Conservation (phyloP, 2,113 vertebrate species). For the Boleophthalmus pectinirostris region DNA sequence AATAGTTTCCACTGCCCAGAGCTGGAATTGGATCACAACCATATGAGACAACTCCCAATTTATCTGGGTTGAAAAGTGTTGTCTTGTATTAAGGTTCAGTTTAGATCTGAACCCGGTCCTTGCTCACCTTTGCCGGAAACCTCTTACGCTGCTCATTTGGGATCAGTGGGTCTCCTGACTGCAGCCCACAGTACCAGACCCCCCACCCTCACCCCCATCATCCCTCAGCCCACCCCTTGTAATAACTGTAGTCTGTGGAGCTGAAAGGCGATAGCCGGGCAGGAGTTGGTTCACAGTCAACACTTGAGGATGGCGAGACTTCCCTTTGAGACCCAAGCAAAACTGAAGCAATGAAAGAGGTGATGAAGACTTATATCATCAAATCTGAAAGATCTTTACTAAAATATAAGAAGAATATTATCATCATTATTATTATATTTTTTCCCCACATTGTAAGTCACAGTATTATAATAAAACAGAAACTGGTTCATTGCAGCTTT, state of each 20-base stretch:
- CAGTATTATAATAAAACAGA: no score
- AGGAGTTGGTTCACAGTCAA: constrained; percentile 74
- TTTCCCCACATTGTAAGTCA: no score
- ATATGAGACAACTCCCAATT: no score
- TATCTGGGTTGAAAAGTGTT: no score
- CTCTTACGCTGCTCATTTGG: constrained; percentile 38
- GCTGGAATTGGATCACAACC: no score
- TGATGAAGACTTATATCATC: constrained; percentile 53
- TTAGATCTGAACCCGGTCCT: not conserved
- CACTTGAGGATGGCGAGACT: constrained; percentile 66
- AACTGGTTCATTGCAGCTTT: no score
- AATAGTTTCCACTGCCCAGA: no score
- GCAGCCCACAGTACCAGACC: constrained; percentile 17
- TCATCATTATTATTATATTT: no score
- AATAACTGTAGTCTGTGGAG: constrained; percentile 71
- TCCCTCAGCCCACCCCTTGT: constrained; percentile 55
- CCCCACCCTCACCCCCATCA: constrained; percentile 5
- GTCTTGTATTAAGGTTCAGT: not conserved
- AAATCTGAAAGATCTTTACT: no score
- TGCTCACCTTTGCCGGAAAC: constrained; percentile 67
- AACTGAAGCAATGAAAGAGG: constrained; percentile 44
- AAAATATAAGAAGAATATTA: no score
- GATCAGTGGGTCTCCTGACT: constrained; percentile 28
- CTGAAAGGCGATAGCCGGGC: constrained; percentile 76
- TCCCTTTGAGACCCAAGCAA: constrained; percentile 74